phyloP scores from a whole-genome alignment of 2,113 vertebrate genomes.

The Solenodon paradoxus region DNA sequence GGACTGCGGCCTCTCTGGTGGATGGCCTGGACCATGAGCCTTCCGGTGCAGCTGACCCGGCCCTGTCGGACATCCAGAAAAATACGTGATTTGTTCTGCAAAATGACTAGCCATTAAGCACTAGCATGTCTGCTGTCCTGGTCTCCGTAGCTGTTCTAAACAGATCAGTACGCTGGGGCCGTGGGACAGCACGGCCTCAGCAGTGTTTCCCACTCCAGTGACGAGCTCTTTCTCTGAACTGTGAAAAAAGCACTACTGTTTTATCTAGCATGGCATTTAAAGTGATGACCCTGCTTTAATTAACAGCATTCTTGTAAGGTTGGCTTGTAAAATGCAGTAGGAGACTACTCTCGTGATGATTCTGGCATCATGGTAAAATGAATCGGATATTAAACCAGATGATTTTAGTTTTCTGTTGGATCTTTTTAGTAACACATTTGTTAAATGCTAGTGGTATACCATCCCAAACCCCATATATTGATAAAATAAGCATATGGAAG shows the following conservation, averaged over 20 bases:
- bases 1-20: constrained; percentile 96
- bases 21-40: constrained; percentile 98
- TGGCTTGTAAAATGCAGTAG: neutral
- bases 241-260: neutral
- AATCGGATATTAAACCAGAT: neutral
- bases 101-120: neutral
- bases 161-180: no score
- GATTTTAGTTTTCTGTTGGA: neutral
- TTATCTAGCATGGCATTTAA: neutral
- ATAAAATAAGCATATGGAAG: neutral
- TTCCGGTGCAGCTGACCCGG: constrained; percentile 93
- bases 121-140: neutral
- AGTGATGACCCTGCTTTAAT: neutral
- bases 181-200: no score
- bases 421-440: neutral
- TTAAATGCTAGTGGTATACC: neutral
- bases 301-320: neutral
- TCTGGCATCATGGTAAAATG: no score
- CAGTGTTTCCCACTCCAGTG: no score
- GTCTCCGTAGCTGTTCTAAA: neutral
- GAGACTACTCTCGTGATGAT: neutral
- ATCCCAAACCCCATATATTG: neutral
- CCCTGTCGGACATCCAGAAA: constrained; percentile 84
- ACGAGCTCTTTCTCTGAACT: neutral
- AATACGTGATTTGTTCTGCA: neutral